Percentiles rank a stretch among this genome's conserved stretches.
Evolutionary conservation across 2,888 invertebrate species (phyloP).

Genomic region (Trachelus tabidus): DNA sequence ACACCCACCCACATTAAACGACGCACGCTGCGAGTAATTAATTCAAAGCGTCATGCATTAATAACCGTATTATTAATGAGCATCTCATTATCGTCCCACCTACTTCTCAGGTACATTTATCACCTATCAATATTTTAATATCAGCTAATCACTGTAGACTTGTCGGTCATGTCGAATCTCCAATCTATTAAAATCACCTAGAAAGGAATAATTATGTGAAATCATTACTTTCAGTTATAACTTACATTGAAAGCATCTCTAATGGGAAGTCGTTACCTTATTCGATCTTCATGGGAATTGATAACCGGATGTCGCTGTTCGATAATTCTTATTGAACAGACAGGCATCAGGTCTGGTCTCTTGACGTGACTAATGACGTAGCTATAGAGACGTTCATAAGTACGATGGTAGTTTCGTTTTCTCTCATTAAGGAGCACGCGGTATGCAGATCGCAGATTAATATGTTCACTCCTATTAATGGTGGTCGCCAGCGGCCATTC

Average conservation of each 20-base stretch:
- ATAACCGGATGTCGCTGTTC: neutral
- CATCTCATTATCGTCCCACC: neutral
- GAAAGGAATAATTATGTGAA: neutral
- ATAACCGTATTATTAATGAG: neutral
- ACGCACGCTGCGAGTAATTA: neutral
- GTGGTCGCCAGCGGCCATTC: conserved; percentile 31
- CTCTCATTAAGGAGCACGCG: neutral
- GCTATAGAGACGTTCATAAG: conserved; percentile 5
- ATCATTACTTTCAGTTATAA: neutral
- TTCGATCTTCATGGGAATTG: neutral
- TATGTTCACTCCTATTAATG: conserved; percentile 44
- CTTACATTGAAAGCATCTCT: neutral
- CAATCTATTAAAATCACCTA: neutral
- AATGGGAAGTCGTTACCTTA: neutral
- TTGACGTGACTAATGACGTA: conserved; percentile 1
- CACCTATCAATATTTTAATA: neutral
- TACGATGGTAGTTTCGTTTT: neutral
- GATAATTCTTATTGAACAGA: neutral
- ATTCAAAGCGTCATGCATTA: neutral
- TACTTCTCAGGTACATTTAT: neutral
- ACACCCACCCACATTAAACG: neutral
- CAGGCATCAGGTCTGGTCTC: neutral
- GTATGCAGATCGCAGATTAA: conserved; percentile 41
- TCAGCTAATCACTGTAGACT: neutral
- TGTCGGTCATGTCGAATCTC: neutral